Percentiles rank a stretch among this genome's conserved stretches.
Evolutionary conservation across 2,888 invertebrate genomes (phyloP).

Genomic region (Mythimna impura): DNA sequence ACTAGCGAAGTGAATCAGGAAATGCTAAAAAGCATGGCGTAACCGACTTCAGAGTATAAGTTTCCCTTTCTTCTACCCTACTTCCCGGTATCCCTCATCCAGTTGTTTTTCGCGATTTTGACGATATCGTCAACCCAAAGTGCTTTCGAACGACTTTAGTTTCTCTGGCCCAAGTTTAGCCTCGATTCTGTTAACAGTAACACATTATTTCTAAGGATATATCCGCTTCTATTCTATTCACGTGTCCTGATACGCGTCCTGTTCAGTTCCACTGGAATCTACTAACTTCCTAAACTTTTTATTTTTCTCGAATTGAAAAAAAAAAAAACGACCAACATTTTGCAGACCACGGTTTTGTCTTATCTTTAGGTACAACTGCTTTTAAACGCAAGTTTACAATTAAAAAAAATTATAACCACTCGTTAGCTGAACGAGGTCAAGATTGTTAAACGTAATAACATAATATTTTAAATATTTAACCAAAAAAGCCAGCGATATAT

Average conservation of each 20-base stretch:
- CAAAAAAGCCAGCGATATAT: slow-evolving; percentile 17
- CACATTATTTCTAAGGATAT: not conserved
- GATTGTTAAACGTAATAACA: slow-evolving; percentile 3
- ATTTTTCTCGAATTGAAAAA: not conserved
- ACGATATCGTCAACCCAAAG: not conserved
- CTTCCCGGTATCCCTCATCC: too few relatives aligned
- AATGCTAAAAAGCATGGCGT: not conserved
- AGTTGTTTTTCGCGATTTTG: not conserved
- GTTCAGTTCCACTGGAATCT: not conserved
- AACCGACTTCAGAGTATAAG: not conserved
- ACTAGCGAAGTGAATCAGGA: too few relatives aligned
- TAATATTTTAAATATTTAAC: slow-evolving; percentile 14
- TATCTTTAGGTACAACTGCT: slow-evolving; percentile 9
- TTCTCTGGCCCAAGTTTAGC: not conserved
- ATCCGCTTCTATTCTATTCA: not conserved
- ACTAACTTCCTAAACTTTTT: not conserved
- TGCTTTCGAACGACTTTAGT: not conserved
- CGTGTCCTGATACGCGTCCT: not conserved
- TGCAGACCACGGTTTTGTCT: not conserved
- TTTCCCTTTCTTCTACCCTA: not conserved
- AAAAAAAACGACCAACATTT: not conserved
- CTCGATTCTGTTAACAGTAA: not conserved
- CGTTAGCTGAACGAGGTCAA: not conserved
- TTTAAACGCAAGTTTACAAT: slow-evolving; percentile 1
- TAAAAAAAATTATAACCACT: slow-evolving; percentile 5